Percentiles rank a stretch among this genome's conserved stretches.
These are phyloP conservation scores for Apis laboriosa DNA, from an alignment of 1,140 invertebrate species.

Conservation along the genomic window DNA sequence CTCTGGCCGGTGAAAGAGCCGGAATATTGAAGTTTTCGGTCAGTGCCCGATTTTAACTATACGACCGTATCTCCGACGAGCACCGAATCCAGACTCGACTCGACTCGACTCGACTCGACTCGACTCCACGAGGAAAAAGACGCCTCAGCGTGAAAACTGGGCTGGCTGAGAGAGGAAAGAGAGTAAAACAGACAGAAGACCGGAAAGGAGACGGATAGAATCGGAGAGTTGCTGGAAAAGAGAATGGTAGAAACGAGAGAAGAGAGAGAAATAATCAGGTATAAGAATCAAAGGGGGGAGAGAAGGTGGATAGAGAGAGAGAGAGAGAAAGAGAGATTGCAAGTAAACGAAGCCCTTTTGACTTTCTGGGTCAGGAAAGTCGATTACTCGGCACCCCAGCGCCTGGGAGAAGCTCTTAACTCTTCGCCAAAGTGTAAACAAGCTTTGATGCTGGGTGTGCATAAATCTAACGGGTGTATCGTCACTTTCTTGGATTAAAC, in stretches of 20 bases:
- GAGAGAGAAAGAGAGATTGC: slow-evolving; percentile 42
- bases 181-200: slow-evolving; percentile 38
- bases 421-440: slow-evolving; percentile 66
- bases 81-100: slow-evolving; percentile 44
- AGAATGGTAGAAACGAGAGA: slow-evolving; percentile 14
- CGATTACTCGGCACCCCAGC: slow-evolving; percentile 64
- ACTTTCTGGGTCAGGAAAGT: slow-evolving; percentile 70
- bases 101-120: background rate
- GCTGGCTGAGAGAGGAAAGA: slow-evolving; percentile 6
- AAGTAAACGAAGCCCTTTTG: slow-evolving; percentile 64
- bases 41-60: slow-evolving; percentile 69
- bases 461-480: slow-evolving; percentile 46
- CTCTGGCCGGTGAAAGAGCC: slow-evolving; percentile 55
- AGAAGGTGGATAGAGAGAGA: slow-evolving; percentile 14
- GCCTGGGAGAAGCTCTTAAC: slow-evolving; percentile 62
- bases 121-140: slow-evolving; percentile 33
- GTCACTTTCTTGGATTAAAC: background rate
- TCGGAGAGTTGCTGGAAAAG: slow-evolving; percentile 20
- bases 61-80: slow-evolving; percentile 53
- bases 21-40: slow-evolving; percentile 73
- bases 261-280: slow-evolving; percentile 5
- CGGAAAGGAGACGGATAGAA: slow-evolving; percentile 21
- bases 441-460: slow-evolving; percentile 37
- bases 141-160: slow-evolving; percentile 45
- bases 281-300: slow-evolving; percentile 43